Base-by-base conservation (phyloP, 1,140 invertebrate genomes). In the Penaeus chinensis region DNA sequence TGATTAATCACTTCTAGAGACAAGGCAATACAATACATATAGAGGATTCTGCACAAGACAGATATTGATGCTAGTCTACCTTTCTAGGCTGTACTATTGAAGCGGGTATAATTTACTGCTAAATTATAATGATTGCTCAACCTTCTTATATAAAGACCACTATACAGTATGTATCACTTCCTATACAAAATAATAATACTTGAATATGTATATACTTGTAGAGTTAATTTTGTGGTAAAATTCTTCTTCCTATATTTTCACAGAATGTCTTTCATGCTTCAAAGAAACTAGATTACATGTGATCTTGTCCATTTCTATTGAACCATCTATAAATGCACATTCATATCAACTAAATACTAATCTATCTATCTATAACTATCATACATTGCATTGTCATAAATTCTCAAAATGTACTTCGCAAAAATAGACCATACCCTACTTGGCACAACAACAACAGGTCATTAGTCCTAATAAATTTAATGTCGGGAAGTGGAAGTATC, bases 391-490 rank as follows among this genome's bases (percentile, higher is more conserved):
- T 62, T 20, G n/a, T 65, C 11, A 37, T 22, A 63, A 27, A 82
- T 24, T 65, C 27, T 82, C 16, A 82, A 42, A 42, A 66, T 66
- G 22, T n/a, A 65, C 61, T 65, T 65, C 80, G 65, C 80, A 82
- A 65, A 37, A 65, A 65, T 81, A 81, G 61, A 81, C 60, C 54
- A 18, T 65, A 54, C 47, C 62, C 80, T 82, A 82, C 80, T 82
- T 82, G 80, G 80, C 80, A 82, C 80, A 82, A 66, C 37, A 82
- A 66, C 37, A 27, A 82, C 61, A 82, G 80, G 80, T 82, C 80
- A 82, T 32, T 5, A 65, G 62, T 82, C 80, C 61, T 65, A 7
- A 82, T 20, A 82, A 61, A 24, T 65, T 32, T 37, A 4, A 37
- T 54, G 54, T 54, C 16, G 54, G 54, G 54, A 54, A 54, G 16